phyloP scores from a whole-genome alignment of 2,113 vertebrate genomes.

The Catagonus wagneri region DNA sequence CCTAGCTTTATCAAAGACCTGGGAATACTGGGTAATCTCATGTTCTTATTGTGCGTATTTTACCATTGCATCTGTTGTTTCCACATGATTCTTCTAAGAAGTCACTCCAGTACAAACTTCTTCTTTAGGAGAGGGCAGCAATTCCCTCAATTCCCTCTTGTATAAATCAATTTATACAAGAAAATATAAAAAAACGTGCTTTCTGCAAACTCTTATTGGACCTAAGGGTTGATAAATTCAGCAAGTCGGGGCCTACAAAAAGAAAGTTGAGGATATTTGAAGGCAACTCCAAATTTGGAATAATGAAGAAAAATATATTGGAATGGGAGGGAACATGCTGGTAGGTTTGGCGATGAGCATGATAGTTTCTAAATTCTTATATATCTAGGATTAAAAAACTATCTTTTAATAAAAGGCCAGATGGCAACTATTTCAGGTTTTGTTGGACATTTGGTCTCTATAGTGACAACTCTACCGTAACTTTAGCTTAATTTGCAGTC shows the following conservation, averaged over 20 bases:
- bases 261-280: neutral
- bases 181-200: neutral
- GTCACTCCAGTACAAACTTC: neutral
- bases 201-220: neutral
- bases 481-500: neutral
- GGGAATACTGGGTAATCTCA: neutral
- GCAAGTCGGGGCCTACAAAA: neutral
- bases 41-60: neutral
- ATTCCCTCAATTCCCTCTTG: no score
- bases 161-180: neutral
- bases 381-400: neutral
- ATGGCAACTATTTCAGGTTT: neutral
- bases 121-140: neutral
- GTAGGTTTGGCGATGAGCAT: neutral
- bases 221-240: neutral
- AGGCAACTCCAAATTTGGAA: neutral
- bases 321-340: neutral
- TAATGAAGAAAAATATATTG: neutral
- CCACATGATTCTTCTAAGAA: slow-evolving; percentile 35
- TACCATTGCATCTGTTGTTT: neutral
- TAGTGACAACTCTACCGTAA: neutral
- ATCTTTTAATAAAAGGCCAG: neutral
- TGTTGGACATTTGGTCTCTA: neutral
- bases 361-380: neutral
- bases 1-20: neutral